These are phyloP conservation scores for Pseudonaja textilis DNA, from an alignment of 2,113 vertebrate genomes.

Conservation along the genomic window DNA sequence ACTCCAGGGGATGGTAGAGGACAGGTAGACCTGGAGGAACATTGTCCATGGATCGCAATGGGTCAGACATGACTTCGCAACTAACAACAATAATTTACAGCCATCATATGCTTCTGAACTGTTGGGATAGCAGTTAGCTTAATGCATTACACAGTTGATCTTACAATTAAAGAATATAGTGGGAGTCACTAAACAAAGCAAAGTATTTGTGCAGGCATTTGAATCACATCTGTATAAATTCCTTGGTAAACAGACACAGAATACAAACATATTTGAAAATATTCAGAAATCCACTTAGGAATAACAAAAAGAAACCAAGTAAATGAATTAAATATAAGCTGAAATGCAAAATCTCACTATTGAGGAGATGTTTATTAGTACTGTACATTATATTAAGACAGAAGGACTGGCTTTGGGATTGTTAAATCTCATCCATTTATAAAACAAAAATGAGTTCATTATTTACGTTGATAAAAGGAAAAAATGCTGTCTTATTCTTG, in stretches of 20 bases:
- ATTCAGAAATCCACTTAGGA: slow-evolving; percentile 21
- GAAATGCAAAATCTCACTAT: slow-evolving; percentile 23
- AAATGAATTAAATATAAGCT: slow-evolving; percentile 32
- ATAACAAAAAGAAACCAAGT: slow-evolving; percentile 24
- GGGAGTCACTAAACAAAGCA: slow-evolving; percentile 14
- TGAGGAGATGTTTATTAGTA: slow-evolving; percentile 32
- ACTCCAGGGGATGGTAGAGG: too few relatives aligned
- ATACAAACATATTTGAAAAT: slow-evolving; percentile 24
- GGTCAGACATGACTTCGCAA: too few relatives aligned
- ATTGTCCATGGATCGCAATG: too few relatives aligned
- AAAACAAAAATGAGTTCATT: slow-evolving; percentile 41
- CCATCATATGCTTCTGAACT: not conserved
- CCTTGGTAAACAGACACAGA: slow-evolving; percentile 5
- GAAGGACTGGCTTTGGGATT: slow-evolving; percentile 34
- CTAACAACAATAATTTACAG: not conserved
- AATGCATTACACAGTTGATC: slow-evolving; percentile 1
- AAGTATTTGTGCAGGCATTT: not conserved
- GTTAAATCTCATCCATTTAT: slow-evolving; percentile 29
- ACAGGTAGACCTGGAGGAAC: too few relatives aligned
- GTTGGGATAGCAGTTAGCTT: not conserved
- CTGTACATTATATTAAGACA: slow-evolving; percentile 5
- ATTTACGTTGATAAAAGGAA: slow-evolving; percentile 27
- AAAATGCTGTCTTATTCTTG: slow-evolving; percentile 15
- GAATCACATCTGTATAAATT: not conserved
- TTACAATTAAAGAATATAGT: not conserved